A percentile compares a stretch with the other conserved stretches of the same genome.
phyloP scores from a whole-genome alignment of 2,797 vertebrate species.

The Sciurus carolinensis region DNA sequence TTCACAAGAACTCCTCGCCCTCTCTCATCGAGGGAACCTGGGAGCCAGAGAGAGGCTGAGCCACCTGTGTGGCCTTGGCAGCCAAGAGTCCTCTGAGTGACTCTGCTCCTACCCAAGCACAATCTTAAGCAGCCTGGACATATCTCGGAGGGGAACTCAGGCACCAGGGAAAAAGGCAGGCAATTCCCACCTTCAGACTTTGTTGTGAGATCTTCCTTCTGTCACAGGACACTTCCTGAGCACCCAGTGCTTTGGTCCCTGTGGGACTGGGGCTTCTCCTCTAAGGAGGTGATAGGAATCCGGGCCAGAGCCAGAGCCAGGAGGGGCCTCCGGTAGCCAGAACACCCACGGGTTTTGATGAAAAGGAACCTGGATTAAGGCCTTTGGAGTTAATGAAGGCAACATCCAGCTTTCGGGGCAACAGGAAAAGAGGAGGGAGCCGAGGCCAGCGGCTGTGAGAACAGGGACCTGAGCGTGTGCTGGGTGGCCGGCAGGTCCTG shows the following conservation, averaged over 20 bases:
- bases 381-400: conserved; percentile 49
- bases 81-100: not conserved
- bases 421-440: not conserved
- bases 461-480: fast-evolving
- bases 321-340: not conserved
- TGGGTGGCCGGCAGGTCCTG: fast-evolving
- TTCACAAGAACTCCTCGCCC: not conserved
- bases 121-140: not conserved
- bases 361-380: conserved; percentile 23
- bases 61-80: not conserved
- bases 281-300: conserved; percentile 39
- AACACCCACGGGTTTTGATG: not conserved
- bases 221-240: not conserved
- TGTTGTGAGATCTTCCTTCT: not conserved
- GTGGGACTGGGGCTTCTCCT: not conserved
- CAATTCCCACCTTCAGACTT: not conserved
- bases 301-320: not conserved
- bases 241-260: not conserved
- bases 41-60: not conserved
- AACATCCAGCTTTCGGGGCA: not conserved
- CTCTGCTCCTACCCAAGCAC: not conserved
- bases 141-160: not conserved
- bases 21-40: not conserved
- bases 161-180: not conserved
- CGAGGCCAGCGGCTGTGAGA: fast-evolving